These are phyloP conservation scores for Pseudomyrmex concolor DNA, from an alignment of 1,140 invertebrate genomes.

Conservation along the genomic window DNA sequence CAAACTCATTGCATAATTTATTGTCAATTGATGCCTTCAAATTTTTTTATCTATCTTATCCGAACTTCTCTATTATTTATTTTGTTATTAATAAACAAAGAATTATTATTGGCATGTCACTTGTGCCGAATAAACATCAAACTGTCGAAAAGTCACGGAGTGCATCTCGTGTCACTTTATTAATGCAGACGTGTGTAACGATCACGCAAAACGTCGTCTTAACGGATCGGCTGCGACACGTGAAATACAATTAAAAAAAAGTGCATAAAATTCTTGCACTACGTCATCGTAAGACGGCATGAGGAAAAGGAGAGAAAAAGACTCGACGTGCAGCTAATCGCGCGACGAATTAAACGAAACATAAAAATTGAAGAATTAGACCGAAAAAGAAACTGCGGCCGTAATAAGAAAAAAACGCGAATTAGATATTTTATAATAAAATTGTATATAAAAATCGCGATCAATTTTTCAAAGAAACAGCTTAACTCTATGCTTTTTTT, in stretches of 20 bases:
- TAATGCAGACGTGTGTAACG: slow-evolving; percentile 3
- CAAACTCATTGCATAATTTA: background rate
- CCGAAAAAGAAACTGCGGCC: slow-evolving; percentile 45
- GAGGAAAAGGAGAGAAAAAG: too few relatives aligned
- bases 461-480: slow-evolving; percentile 3
- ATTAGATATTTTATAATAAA: background rate
- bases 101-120: background rate
- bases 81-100: background rate
- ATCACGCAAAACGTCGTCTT: slow-evolving; percentile 53
- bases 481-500: too few relatives aligned
- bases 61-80: slow-evolving; percentile 2
- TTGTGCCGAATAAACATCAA: background rate
- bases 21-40: background rate
- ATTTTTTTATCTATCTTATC: too few relatives aligned
- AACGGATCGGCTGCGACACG: slow-evolving; percentile 42
- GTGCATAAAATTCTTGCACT: slow-evolving; percentile 59
- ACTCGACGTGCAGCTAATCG: slow-evolving; percentile 42
- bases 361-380: slow-evolving; percentile 33
- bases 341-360: slow-evolving; percentile 5
- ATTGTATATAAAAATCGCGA: slow-evolving; percentile 23
- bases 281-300: background rate
- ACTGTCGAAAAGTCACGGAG: background rate
- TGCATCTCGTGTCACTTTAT: background rate
- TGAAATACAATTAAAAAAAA: slow-evolving; percentile 63
- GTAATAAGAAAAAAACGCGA: background rate